Evolutionary conservation across 2,888 invertebrate genomes (phyloP).

Genomic region (Spialia ferax): DNA sequence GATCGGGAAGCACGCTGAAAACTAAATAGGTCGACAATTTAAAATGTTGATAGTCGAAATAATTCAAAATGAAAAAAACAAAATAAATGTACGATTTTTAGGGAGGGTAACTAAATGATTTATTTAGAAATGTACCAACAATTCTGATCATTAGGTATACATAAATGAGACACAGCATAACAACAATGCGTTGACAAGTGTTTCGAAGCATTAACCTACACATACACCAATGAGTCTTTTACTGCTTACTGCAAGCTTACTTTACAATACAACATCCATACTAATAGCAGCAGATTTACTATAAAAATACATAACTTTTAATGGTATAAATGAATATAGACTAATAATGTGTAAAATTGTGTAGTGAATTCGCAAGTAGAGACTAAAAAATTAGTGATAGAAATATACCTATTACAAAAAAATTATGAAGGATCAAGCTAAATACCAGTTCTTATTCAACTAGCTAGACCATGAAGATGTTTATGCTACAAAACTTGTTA

Average conservation of each 20-base stretch:
- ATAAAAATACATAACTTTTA: background rate
- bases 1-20: too few relatives aligned
- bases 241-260: constrained; percentile 23
- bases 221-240: constrained; percentile 1
- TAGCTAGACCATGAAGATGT: too few relatives aligned
- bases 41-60: background rate
- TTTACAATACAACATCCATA: constrained; percentile 33
- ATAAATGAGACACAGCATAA: constrained; percentile 10
- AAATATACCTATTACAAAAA: too few relatives aligned
- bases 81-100: background rate
- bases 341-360: too few relatives aligned
- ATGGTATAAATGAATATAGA: too few relatives aligned
- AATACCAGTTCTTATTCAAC: too few relatives aligned
- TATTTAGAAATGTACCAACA: constrained; percentile 24
- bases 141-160: constrained; percentile 9
- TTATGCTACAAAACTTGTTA: too few relatives aligned
- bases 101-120: background rate
- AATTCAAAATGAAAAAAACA: background rate
- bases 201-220: constrained; percentile 30
- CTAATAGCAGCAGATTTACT: background rate
- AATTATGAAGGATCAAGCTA: too few relatives aligned
- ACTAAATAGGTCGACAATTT: too few relatives aligned
- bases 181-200: constrained; percentile 23
- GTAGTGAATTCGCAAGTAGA: too few relatives aligned
- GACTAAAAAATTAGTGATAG: too few relatives aligned